A percentile compares a stretch with the other conserved stretches of the same genome.
phyloP scores from a whole-genome alignment of 2,797 vertebrate genomes.

The Tauraco hartlaubi region DNA sequence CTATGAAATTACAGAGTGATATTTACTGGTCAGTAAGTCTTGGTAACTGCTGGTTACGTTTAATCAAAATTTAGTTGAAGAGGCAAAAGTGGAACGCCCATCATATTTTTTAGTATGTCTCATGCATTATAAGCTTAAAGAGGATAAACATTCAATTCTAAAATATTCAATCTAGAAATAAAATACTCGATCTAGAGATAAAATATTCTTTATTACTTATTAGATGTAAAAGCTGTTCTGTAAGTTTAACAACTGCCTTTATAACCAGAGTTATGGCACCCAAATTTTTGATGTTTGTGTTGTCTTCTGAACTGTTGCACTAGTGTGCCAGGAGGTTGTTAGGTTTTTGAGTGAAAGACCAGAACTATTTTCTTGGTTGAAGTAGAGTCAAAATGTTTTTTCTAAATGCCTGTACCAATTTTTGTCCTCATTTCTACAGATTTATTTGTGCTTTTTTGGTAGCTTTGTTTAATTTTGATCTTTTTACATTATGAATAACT shows the following conservation, averaged over 20 bases:
- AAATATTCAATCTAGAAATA: neutral
- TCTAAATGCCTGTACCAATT: neutral
- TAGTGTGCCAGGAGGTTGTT: neutral
- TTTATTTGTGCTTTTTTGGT: neutral
- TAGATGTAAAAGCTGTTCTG: neutral
- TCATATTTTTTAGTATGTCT: neutral
- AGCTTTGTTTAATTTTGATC: constrained; percentile 39
- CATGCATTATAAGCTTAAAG: neutral
- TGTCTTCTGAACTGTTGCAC: neutral
- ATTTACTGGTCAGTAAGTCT: neutral
- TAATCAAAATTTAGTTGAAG: neutral
- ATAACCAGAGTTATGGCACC: neutral
- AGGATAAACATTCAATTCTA: neutral
- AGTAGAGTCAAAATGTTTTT: neutral
- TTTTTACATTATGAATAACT: neutral
- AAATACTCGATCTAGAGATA: neutral
- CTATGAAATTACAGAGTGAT: neutral
- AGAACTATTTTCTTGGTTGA: neutral
- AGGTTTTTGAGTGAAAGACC: neutral
- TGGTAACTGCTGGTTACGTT: neutral
- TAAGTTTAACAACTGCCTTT: neutral
- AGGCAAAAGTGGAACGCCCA: neutral
- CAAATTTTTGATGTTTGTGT: neutral
- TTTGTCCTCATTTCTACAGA: neutral
- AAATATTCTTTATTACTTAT: neutral